phyloP scores from a whole-genome alignment of 2,888 invertebrate species.

The Microplitis deprimator region DNA sequence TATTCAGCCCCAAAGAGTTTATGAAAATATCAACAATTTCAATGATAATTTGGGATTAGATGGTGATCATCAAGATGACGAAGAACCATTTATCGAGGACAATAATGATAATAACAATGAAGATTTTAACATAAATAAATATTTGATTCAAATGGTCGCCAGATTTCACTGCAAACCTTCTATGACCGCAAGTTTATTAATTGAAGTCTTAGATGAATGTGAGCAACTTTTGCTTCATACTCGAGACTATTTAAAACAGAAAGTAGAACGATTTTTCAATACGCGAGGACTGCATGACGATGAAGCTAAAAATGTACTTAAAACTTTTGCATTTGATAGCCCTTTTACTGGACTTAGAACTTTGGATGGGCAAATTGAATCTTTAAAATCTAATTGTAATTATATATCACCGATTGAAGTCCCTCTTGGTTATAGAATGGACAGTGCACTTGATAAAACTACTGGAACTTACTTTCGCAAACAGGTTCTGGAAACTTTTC shows the following conservation, averaged over 20 bases:
- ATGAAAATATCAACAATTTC: too few species aligned
- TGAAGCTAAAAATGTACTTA: constrained; percentile 23
- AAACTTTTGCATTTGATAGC: constrained; percentile 33
- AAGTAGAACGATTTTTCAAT: constrained; percentile 17
- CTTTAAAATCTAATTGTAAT: constrained; percentile 20
- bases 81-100: background rate
- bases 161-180: constrained; percentile 41
- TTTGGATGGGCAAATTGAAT: constrained; percentile 38
- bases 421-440: constrained; percentile 36
- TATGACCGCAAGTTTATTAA: constrained; percentile 40
- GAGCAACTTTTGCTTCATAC: constrained; percentile 30
- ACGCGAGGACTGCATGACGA: constrained; percentile 9
- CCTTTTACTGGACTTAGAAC: constrained; percentile 31
- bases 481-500: constrained; percentile 43
- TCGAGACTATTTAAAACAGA: constrained; percentile 14
- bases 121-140: background rate
- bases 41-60: too few species aligned
- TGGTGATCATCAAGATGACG: background rate
- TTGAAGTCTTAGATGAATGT: constrained; percentile 32
- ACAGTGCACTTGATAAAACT: constrained; percentile 35
- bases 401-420: constrained; percentile 41
- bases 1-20: too few species aligned
- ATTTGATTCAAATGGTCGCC: background rate
- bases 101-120: background rate
- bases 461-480: constrained; percentile 37